Conservation (phyloP, 2,888 invertebrate genomes). For the Pseudoips prasinana region DNA sequence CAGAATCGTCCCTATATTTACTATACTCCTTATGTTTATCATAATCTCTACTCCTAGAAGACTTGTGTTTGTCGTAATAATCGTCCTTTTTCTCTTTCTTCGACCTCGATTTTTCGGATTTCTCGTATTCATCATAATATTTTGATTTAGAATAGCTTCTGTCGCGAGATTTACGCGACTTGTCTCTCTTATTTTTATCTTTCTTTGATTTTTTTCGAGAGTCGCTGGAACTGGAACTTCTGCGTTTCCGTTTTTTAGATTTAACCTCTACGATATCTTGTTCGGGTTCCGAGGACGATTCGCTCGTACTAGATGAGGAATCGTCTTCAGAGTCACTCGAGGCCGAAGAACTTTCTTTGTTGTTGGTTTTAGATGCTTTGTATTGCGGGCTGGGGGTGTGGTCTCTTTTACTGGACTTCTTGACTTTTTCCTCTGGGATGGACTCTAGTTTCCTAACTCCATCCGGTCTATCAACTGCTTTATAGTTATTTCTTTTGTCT, state of each 20-base stretch:
- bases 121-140: slow-evolving; percentile 53
- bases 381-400: slow-evolving; percentile 57
- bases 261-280: slow-evolving; percentile 45
- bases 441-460: slow-evolving; percentile 53
- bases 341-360: slow-evolving; percentile 63
- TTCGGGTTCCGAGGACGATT: slow-evolving; percentile 53
- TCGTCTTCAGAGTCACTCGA: slow-evolving; percentile 67
- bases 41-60: slow-evolving; percentile 55
- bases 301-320: slow-evolving; percentile 52
- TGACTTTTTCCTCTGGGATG: slow-evolving; percentile 59
- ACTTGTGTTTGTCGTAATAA: slow-evolving; percentile 56
- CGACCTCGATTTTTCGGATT: slow-evolving; percentile 45
- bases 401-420: slow-evolving; percentile 52
- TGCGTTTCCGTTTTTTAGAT: slow-evolving; percentile 64
- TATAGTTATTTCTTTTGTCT: slow-evolving; percentile 60
- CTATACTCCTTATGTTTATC: slow-evolving; percentile 39
- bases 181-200: slow-evolving; percentile 53
- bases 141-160: slow-evolving; percentile 50
- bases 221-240: slow-evolving; percentile 54
- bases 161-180: slow-evolving; percentile 47
- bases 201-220: slow-evolving; percentile 56
- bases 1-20: slow-evolving; percentile 66
- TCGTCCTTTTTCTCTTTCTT: slow-evolving; percentile 55
- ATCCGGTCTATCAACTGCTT: slow-evolving; percentile 56
- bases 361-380: slow-evolving; percentile 45